Evolutionary conservation across 2,888 invertebrate species (phyloP).

Genomic region (Nephrotoma flavescens): DNA sequence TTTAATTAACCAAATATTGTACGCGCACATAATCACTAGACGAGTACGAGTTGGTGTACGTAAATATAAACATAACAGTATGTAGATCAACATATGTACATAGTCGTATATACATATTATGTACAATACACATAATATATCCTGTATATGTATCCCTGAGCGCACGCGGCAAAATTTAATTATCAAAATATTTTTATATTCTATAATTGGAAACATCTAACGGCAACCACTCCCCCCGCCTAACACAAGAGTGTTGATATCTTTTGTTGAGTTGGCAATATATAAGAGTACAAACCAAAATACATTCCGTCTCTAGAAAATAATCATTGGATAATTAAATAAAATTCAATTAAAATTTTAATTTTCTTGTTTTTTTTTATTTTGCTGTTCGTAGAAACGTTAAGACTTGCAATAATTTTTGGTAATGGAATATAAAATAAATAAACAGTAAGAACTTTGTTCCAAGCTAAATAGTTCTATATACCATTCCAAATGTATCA

Average conservation of each 20-base stretch:
- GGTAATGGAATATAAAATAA: neutral
- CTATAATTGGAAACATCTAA: neutral
- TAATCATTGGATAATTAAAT: neutral
- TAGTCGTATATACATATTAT: neutral
- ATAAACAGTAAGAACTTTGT: neutral
- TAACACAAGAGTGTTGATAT: too few species aligned
- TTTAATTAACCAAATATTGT: neutral
- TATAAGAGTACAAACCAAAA: too few species aligned
- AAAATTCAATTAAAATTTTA: neutral
- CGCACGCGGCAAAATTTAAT: neutral
- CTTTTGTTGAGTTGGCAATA: too few species aligned
- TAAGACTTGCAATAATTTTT: neutral
- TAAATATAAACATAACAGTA: neutral
- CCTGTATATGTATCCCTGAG: neutral
- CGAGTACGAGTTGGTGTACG: neutral
- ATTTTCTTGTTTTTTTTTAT: neutral
- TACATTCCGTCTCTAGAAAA: neutral
- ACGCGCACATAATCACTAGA: neutral
- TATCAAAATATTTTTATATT: neutral
- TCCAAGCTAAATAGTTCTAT: neutral
- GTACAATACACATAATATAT: too few species aligned
- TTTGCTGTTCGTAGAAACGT: neutral
- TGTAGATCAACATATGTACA: neutral
- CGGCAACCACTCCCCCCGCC: neutral
- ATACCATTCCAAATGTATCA: neutral